Evolutionary conservation across 2,888 invertebrate genomes (phyloP), one percentile per base, ranked within the genome.

Genomic region (Pemphredon lugubris): DNA sequence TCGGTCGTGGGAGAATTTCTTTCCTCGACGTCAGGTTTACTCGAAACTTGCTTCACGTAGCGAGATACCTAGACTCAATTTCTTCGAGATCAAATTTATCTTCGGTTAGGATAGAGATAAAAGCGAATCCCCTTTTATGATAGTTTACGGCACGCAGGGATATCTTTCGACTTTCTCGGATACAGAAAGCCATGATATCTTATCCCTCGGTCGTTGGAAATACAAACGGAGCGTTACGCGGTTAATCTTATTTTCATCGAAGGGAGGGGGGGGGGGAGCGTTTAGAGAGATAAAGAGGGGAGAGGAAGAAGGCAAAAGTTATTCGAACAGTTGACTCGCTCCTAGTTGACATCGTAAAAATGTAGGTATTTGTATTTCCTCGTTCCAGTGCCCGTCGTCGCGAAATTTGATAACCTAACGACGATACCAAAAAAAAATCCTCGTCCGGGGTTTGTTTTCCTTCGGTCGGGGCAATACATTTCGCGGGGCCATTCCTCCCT

Each of bases 61-160:
- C 6, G 5, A 7, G 6, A 11, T 34, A n/a, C 7, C 11, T 34
- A 34, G 34, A 34, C 34, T 34, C 6, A 11, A 7, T 26, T 26
- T 34, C 23, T 7, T 5, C 13, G 30, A 5, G 44, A 44, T 60
- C 32, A 23, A 3, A 21, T 9, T 60, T 42, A 60, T 51, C 32
- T 50, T 13, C n/a, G 11, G 1, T n/a, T 2, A n/a, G 16, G 23
- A 44, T 51, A 34, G 2, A 51, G 51, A 51, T 30, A 45, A 39
- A 53, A 9, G 11, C 39, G 20, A 14, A 44, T 39, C 16, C 26
- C 20, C 45, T 47, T 51, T 60, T 60, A 60, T 23, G 21, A 6
- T 32, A 13, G 18, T 23, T 51, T 44, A 58, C 47, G n/a, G 44
- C 21, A n/a, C 14, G 34, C n/a, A n/a, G 34, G 3, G 9, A 34